Evolutionary conservation across 2,797 vertebrate species (phyloP).

Genomic region (Hapalemur alaotrensis): DNA sequence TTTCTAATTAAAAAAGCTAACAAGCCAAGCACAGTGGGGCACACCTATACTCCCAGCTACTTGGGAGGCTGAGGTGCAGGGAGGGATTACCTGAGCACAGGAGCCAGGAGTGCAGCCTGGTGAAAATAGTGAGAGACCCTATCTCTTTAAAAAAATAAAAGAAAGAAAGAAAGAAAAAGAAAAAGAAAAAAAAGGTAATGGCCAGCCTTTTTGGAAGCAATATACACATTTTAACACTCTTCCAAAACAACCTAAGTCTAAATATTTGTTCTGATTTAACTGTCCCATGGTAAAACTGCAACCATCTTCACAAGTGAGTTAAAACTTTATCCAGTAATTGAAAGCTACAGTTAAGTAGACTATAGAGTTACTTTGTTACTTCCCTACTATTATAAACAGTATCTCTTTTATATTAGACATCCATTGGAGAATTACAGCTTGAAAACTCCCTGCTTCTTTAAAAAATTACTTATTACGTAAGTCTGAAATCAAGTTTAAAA

Average conservation of each 20-base stretch:
- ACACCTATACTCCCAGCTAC: background rate
- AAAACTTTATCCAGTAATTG: background rate
- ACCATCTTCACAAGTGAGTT: background rate
- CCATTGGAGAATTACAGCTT: background rate
- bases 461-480: background rate
- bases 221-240: conserved; percentile 15
- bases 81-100: background rate
- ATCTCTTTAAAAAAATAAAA: background rate
- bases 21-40: background rate
- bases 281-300: background rate
- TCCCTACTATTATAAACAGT: background rate
- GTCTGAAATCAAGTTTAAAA: conserved; percentile 21
- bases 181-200: background rate
- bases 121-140: background rate
- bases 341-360: background rate
- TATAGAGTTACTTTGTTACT: background rate
- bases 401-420: background rate
- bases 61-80: background rate
- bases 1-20: conserved; percentile 44
- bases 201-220: background rate
- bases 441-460: conserved; percentile 13
- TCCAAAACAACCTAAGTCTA: background rate
- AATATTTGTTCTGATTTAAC: conserved; percentile 2
- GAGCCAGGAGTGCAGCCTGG: background rate
- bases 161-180: conserved; percentile 1